Evolutionary conservation across 2,888 invertebrate genomes (phyloP), one percentile per base, ranked within the genome.

Genomic region (Stenchaetothrips biformis): DNA sequence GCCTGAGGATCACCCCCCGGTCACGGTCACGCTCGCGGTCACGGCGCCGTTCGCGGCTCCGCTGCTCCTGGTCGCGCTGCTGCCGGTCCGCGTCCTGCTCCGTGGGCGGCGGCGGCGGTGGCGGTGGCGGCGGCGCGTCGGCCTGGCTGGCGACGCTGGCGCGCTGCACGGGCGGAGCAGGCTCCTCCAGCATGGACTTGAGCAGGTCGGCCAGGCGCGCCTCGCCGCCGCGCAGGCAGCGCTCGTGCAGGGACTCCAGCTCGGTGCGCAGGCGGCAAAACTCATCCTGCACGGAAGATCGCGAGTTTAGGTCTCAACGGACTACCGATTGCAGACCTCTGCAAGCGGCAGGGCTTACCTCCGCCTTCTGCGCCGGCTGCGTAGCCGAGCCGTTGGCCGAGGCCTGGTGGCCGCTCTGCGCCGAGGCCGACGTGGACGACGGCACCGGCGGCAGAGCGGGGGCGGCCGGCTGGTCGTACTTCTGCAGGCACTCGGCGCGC

Each of bases 251-350:
- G 81, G 92, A 88, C 83, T 95, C 95, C 77, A 95, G 88, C 85
- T 95, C 95, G 67, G 92, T 92, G 87, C 93, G 94, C 62, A 95
- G 89, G 83, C 94, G 91, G 83, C 91, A 90, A 85, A 95, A 95
- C 88, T 95, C 95, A 86, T 95, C 95, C 94, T 94, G 86, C 1
- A 86, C 86, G 79, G 81, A 79, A 47, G 49, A 80, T 53, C 74
- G 37, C 37, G 37, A 4, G 37, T 37, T 37, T 37, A 37, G 37
- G 37, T 37, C 37, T 37, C n/a, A n/a, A n/a, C n/a, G n/a, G n/a
- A n/a, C n/a, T n/a, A n/a, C n/a, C n/a, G n/a, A n/a, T n/a, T n/a
- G n/a, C n/a, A n/a, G n/a, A n/a, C n/a, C n/a, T n/a, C n/a, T n/a
- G n/a, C n/a, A n/a, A n/a, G n/a, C n/a, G n/a, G n/a, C n/a, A n/a